These are phyloP conservation scores for Corythaeola cristata DNA, from an alignment of 2,113 vertebrate species.

Conservation along the genomic window DNA sequence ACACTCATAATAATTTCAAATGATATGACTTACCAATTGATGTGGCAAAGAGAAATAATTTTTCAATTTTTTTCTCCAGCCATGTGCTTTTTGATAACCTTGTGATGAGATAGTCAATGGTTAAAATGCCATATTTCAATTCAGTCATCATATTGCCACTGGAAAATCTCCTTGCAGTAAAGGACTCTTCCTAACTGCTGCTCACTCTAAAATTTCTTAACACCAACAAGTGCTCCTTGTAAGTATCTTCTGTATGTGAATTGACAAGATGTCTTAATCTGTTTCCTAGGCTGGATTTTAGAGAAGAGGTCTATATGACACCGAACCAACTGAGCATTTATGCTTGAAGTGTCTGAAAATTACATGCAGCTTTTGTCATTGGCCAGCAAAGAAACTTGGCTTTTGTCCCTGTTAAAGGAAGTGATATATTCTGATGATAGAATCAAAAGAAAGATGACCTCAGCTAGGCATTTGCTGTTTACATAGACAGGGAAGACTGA, in stretches of 20 bases:
- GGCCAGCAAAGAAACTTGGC: not conserved
- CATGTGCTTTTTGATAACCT: not conserved
- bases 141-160: not conserved
- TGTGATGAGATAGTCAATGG: not conserved
- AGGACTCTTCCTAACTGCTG: not conserved
- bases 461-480: not conserved
- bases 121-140: not conserved
- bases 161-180: not conserved
- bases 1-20: not conserved
- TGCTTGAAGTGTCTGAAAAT: not conserved
- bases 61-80: not conserved
- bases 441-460: conserved; percentile 12
- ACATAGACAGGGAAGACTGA: not conserved
- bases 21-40: not conserved
- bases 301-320: not conserved
- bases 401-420: not conserved
- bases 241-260: not conserved
- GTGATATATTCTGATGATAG: not conserved
- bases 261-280: not conserved
- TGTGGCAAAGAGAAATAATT: not conserved
- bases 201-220: not conserved
- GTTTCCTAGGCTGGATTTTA: not conserved
- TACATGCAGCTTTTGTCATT: not conserved
- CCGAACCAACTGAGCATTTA: not conserved
- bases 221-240: not conserved